These are phyloP conservation scores for Fistularia tabacaria DNA, from an alignment of 2,797 vertebrate species.

Conservation along the genomic window DNA sequence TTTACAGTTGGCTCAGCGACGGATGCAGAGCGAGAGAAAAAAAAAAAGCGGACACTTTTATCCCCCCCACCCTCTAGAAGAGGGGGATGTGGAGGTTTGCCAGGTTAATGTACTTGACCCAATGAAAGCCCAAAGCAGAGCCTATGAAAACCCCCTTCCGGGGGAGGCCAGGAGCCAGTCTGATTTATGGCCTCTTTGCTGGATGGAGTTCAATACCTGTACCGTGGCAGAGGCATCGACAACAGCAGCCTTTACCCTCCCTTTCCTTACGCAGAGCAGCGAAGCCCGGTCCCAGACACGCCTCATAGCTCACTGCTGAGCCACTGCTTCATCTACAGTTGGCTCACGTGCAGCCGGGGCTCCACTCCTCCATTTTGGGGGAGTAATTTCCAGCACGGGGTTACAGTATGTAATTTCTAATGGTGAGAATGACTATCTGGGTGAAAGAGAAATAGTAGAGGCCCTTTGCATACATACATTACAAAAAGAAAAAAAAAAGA, in stretches of 20 bases:
- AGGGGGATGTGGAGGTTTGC: conserved; percentile 55
- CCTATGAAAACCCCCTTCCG: conserved; percentile 65
- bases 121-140: conserved; percentile 61
- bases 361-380: conserved; percentile 67
- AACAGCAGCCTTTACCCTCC: conserved; percentile 42
- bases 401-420: conserved; percentile 50
- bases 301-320: conserved; percentile 56
- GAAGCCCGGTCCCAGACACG: conserved; percentile 51
- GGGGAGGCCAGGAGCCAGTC: conserved; percentile 45
- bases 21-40: conserved; percentile 30
- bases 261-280: conserved; percentile 25
- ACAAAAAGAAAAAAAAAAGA: not conserved
- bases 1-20: conserved; percentile 32
- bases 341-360: conserved; percentile 60
- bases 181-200: conserved; percentile 69
- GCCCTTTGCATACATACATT: not conserved
- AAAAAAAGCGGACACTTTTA: conserved; percentile 41
- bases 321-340: conserved; percentile 63
- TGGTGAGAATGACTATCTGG: conserved; percentile 38
- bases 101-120: conserved; percentile 77
- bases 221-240: conserved; percentile 32
- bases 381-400: conserved; percentile 43
- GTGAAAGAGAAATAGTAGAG: conserved; percentile 18
- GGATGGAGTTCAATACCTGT: conserved; percentile 56
- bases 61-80: conserved; percentile 29